These are phyloP conservation scores for Apotomis betuletana DNA, from an alignment of 2,888 invertebrate species.

Conservation along the genomic window DNA sequence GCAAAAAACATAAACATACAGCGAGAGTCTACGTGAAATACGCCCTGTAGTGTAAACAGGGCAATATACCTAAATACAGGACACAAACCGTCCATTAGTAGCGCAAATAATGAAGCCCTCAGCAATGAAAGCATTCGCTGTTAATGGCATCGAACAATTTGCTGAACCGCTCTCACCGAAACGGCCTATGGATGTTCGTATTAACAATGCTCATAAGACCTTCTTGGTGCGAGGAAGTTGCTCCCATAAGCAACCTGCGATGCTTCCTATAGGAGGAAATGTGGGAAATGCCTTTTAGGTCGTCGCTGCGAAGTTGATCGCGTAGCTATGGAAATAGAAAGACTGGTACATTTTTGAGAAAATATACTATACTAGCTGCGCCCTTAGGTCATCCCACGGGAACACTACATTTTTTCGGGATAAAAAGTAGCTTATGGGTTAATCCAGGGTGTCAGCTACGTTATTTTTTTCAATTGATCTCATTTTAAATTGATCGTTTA, in stretches of 20 bases:
- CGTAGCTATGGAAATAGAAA: conserved; percentile 5
- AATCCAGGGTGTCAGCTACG: too few relatives aligned
- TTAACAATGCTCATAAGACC: neutral
- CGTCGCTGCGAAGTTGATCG: conserved; percentile 1
- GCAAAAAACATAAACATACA: too few relatives aligned
- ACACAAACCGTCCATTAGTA: conserved; percentile 21
- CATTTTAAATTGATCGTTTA: too few relatives aligned
- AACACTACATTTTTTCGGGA: too few relatives aligned
- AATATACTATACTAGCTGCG: too few relatives aligned
- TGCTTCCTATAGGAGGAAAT: conserved; percentile 25
- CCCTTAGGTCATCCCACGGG: too few relatives aligned
- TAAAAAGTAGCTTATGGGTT: too few relatives aligned
- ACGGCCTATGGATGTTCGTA: neutral
- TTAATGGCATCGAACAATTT: conserved; percentile 32
- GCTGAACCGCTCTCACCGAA: neutral
- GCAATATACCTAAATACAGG: neutral
- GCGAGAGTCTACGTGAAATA: neutral
- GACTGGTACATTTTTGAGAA: neutral
- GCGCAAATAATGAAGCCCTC: conserved; percentile 31
- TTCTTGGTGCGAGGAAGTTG: too few relatives aligned
- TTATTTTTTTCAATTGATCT: too few relatives aligned
- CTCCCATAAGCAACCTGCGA: neutral
- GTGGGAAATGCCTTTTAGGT: conserved; percentile 18
- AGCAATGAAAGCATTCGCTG: conserved; percentile 31
- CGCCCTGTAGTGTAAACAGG: neutral